Evolutionary conservation across 2,113 vertebrate genomes (phyloP).

Genomic region (Lepisosteus oculatus): DNA sequence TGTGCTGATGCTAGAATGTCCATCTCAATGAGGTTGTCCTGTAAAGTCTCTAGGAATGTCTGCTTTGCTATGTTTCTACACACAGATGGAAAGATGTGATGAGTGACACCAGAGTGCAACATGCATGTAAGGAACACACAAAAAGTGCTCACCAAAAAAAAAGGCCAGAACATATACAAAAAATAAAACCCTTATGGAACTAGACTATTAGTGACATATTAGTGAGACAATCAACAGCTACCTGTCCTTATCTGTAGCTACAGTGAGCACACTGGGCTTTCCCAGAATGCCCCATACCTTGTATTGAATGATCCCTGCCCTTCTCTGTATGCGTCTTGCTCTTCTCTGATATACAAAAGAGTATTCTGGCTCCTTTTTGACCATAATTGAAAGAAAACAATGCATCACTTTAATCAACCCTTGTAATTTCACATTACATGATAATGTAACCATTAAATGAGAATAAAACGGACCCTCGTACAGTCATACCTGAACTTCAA

Average conservation of each 20-base stretch:
- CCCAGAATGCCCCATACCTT: conserved; percentile 54
- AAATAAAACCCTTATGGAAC: conserved; percentile 62
- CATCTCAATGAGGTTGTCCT: conserved; percentile 99
- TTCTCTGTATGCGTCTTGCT: conserved; percentile 73
- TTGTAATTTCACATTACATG: not conserved
- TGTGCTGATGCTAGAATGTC: conserved; percentile 93
- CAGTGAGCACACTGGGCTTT: conserved; percentile 22
- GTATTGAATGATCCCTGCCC: conserved; percentile 76
- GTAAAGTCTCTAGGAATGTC: conserved; percentile 98
- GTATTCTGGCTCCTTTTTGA: conserved; percentile 76
- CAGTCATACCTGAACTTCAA: too few relatives aligned
- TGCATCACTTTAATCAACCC: conserved; percentile 48
- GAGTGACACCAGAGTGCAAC: conserved; percentile 91
- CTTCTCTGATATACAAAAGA: conserved; percentile 78
- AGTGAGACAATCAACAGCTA: conserved; percentile 49
- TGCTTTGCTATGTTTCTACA: conserved; percentile 99
- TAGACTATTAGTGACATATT: conserved; percentile 43
- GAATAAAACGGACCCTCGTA: too few relatives aligned
- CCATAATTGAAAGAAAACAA: conserved; percentile 67
- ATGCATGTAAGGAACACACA: conserved; percentile 69
- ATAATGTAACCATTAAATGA: too few relatives aligned
- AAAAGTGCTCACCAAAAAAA: conserved; percentile 39
- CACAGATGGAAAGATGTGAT: conserved; percentile 96
- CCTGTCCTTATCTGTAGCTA: conserved; percentile 30
- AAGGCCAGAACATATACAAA: conserved; percentile 37